A percentile compares a stretch with the other conserved stretches of the same genome.
Evolutionary conservation across 2,797 vertebrate genomes (phyloP).

Genomic region (Heliangelus exortis): DNA sequence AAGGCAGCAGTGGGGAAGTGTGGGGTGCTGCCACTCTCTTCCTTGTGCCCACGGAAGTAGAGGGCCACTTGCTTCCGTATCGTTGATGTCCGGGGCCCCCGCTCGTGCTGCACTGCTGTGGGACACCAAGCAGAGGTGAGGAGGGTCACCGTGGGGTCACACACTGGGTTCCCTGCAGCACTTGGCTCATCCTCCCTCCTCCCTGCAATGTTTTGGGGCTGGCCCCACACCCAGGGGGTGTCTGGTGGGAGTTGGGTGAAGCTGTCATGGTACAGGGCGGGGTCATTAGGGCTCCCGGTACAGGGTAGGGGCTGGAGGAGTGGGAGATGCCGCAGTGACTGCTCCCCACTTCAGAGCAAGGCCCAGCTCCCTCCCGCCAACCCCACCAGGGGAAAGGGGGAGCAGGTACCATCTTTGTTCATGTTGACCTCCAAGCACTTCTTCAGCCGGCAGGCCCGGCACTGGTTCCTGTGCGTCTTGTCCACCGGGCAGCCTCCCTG

Average conservation of each 20-base stretch:
- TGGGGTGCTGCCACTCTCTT: slow-evolving; percentile 88
- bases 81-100: slow-evolving; percentile 95
- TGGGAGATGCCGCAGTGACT: accelerated
- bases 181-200: neutral
- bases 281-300: too few species aligned
- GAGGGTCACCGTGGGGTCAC: neutral
- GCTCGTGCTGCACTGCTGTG: slow-evolving; percentile 97
- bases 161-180: accelerated
- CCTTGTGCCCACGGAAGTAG: slow-evolving; percentile 98
- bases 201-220: neutral
- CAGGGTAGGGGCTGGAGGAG: too few species aligned
- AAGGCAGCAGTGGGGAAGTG: slow-evolving; percentile 91
- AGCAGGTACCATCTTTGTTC: slow-evolving; percentile 97
- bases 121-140: neutral
- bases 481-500: slow-evolving; percentile 98
- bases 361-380: neutral
- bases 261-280: neutral
- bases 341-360: neutral
- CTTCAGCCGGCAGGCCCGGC: slow-evolving; percentile 97
- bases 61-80: slow-evolving; percentile 98
- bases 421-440: slow-evolving; percentile 99
- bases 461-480: slow-evolving; percentile 99
- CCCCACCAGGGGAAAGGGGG: neutral
- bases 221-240: accelerated
- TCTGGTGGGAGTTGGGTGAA: neutral